Conservation (phyloP, 2,797 vertebrate genomes). For the Synanceia verrucosa region DNA sequence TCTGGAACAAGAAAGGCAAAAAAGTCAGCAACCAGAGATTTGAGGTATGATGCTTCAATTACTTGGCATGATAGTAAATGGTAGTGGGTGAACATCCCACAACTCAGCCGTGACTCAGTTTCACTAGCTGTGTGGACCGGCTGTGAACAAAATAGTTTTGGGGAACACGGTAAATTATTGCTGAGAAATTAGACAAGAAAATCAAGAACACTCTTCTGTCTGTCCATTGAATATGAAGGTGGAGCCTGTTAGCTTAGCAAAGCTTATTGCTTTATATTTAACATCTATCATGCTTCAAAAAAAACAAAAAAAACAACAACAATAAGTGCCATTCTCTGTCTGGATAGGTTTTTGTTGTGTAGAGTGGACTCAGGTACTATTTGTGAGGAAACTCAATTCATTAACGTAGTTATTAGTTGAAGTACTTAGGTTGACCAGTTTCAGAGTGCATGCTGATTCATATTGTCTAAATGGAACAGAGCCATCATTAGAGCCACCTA, state of each 20-base stretch:
- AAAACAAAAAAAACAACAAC: no score
- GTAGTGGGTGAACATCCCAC: neutral
- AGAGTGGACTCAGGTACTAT: neutral
- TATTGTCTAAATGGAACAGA: neutral
- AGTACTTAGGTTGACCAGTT: neutral
- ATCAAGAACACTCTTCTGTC: neutral
- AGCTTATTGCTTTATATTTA: no score
- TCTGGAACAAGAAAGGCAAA: slow-evolving; percentile 99
- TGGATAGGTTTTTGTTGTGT: neutral
- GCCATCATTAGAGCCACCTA: slow-evolving; percentile 5
- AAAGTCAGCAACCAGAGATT: slow-evolving; percentile 99
- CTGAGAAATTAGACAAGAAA: neutral
- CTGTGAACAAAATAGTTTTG: slow-evolving; percentile 2
- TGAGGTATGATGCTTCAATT: slow-evolving; percentile 85
- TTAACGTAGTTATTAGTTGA: neutral
- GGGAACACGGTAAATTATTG: neutral
- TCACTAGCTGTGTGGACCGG: neutral
- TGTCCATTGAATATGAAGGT: neutral
- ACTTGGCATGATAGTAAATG: neutral
- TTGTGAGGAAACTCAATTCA: no score
- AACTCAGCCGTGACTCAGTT: neutral
- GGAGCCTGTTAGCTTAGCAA: neutral
- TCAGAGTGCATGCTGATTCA: neutral
- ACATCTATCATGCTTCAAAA: no score
- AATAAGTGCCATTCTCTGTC: no score